Evolutionary conservation across 92 coral and sea anemone species (phyloP), one percentile per base, ranked within the genome.

Genomic region (Palythoa heliodiscus): DNA sequence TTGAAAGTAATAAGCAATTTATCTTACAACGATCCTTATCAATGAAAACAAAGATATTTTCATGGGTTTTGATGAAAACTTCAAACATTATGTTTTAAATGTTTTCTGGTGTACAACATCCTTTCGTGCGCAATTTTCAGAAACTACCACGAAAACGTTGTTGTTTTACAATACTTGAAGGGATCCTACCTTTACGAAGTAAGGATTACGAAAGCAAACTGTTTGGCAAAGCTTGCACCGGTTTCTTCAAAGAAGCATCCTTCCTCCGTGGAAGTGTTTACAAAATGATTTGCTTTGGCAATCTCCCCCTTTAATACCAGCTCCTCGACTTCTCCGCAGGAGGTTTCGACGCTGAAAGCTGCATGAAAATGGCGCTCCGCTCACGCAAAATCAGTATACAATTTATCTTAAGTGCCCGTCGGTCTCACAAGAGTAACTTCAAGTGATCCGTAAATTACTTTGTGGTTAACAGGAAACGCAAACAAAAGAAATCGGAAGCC

Each of bases 391-490:
- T 22, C 69, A 19, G 20, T 20, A 7, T 20, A 61, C 22, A 61
- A 16, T 61, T 61, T 63, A 63, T 5, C 20, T 63, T 63, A 17
- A n/a, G 4, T 63, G 22, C 2, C 22, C 20, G 25, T 63, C 66
- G 35, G 66, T 60, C 29, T 63, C 69, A 63, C 24, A n/a, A 63
- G 69, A 19, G 23, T 50, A 17, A 74, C 23, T 19, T 50, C 60
- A 48, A 74, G 39, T 50, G 55, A 52, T 50, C 78, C 78, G 60
- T 55, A 74, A 74, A 74, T 74, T 47, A 54, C 39, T 50, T 22
- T 74, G 19, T 4, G 2, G 37, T 40, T 25, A 74, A 74, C 78
- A 48, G 78, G 78, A 74, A 74, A 47, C 10, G 15, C 10, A 5
- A 50, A 74, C 60, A 74, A 74, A 74, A 47, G 78, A 48, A 8